Evolutionary conservation across 2,888 invertebrate genomes (phyloP).

Genomic region (Drosophila nigritarsus): DNA sequence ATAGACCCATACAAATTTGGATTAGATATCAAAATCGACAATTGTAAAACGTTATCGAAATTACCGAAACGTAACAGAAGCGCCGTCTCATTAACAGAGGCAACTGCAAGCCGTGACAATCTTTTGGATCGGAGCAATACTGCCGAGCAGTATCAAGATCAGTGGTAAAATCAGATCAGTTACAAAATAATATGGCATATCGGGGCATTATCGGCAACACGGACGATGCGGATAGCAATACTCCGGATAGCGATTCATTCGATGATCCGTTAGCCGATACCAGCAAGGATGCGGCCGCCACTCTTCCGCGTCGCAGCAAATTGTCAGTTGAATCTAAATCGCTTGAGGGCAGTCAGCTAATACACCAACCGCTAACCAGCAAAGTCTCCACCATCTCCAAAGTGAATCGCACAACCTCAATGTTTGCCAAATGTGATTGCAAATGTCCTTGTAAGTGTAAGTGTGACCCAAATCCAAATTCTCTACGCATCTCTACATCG

Average conservation of each 20-base stretch:
- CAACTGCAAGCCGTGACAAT: not conserved
- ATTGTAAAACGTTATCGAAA: conserved; percentile 25
- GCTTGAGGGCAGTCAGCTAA: not conserved
- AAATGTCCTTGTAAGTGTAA: conserved; percentile 29
- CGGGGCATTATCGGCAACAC: conserved; percentile 59
- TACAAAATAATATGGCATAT: conserved; percentile 53
- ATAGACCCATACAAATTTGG: not conserved
- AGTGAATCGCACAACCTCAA: not conserved
- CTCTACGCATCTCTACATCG: not conserved
- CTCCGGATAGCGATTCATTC: conserved; percentile 53
- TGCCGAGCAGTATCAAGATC: not conserved
- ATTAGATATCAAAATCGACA: conserved; percentile 17
- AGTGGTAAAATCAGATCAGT: not conserved
- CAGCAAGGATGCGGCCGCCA: conserved; percentile 2
- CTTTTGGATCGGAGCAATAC: not conserved
- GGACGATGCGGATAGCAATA: conserved; percentile 18
- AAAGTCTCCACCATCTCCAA: conserved; percentile 4
- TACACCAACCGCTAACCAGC: not conserved
- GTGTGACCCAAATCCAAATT: conserved; percentile 20
- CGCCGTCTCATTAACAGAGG: not conserved
- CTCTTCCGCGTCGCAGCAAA: conserved; percentile 8
- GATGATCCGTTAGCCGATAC: conserved; percentile 43
- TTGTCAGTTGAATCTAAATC: not conserved
- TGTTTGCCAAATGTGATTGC: conserved; percentile 7
- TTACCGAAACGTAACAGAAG: conserved; percentile 3